Evolutionary conservation across 2,113 vertebrate species (phyloP), one percentile per base, ranked within the genome.

Genomic region (Pangasianodon hypophthalmus): DNA sequence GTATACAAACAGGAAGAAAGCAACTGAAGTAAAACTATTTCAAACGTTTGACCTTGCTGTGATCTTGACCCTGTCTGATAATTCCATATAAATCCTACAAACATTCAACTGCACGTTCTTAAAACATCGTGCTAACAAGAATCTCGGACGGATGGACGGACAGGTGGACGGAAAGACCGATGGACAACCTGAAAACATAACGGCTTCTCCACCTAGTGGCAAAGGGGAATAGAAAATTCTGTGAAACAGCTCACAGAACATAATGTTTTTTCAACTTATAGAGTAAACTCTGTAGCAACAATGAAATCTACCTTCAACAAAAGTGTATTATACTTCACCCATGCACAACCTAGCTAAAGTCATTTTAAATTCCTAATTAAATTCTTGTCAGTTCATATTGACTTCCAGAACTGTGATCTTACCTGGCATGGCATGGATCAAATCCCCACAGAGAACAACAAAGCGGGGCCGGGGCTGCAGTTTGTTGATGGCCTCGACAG

Each of bases 401-500:
- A 79, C n/a, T 71, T 67, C 16, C n/a, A 21, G 41, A 84, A 80
- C 41, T n/a, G 46, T 24, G 60, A 13, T 7, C 77, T 95, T 94
- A 99, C 98, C 98, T 94, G 98, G 98, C 98, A 99, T 98, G 92
- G 97, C 97, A 1, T 99, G 98, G 62, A 98, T 92, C 46, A 99
- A 96, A 94, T 99, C 98, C 0, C 98, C 98, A 0, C 98, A 99
- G 5, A 99, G 91, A 79, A 97, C 96, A 84, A 99, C 96, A 93
- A 99, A 99, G 79, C 94, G 97, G 0, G 98, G 98, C 46, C 94
- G 96, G 26, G 97, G 97, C 48, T 85, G 93, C 89, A 99, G 94
- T 87, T 92, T 95, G 95, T 98, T 99, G 73, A 99, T 46, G 0
- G 97, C 97, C 90, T 96, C 95, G 62, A 99, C 96, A 0, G 97